Percentiles rank a stretch among this genome's conserved stretches.
phyloP scores from a whole-genome alignment of 2,797 vertebrate species.

The Gymnopithys bicolor region DNA sequence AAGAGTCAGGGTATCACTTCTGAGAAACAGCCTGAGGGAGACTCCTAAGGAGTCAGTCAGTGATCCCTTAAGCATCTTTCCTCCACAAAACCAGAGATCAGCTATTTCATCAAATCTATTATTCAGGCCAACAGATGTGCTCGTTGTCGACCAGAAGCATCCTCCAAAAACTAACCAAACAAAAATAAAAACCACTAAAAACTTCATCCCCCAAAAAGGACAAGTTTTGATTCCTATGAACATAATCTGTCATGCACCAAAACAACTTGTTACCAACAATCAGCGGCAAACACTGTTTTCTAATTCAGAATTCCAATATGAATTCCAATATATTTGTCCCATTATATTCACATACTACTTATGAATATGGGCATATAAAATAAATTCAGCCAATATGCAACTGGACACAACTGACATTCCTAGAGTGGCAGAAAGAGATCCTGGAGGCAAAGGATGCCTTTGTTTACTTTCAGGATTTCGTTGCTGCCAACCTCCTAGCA shows the following conservation, averaged over 20 bases:
- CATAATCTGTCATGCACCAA: neutral
- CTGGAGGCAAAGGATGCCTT: slow-evolving; percentile 33
- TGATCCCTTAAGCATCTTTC: neutral
- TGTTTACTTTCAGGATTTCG: neutral
- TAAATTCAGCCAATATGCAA: neutral
- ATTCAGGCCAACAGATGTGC: neutral
- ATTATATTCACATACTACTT: neutral
- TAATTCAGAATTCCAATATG: neutral
- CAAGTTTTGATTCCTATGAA: neutral
- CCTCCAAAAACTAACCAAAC: neutral
- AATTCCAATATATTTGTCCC: neutral
- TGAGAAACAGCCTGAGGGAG: neutral
- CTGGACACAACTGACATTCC: neutral
- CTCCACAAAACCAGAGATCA: neutral
- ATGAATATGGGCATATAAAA: neutral
- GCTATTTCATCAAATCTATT: neutral
- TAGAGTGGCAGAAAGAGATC: neutral
- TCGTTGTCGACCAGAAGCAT: neutral
- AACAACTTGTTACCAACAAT: neutral
- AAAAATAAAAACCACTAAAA: neutral
- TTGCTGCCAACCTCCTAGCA: neutral
- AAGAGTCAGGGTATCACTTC: neutral
- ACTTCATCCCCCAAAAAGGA: neutral
- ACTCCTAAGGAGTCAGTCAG: neutral
- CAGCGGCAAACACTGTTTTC: neutral